Evolutionary conservation across 2,113 vertebrate genomes (phyloP).

Genomic region (Ovis aries): ARS-UI_Ramb_v3.0 NC_056054.1:121691501-121692000

Average conservation of each 20-base stretch:
- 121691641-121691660: background rate
- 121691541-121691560: background rate
- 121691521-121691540: background rate
- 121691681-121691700: background rate
- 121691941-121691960: no score
- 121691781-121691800: background rate
- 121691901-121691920: background rate
- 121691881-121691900: background rate
- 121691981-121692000: background rate
- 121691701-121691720: background rate
- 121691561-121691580: no score
- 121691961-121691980: background rate
- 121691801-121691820: background rate
- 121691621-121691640: background rate
- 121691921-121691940: background rate
- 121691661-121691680: background rate
- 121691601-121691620: fast-evolving
- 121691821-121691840: background rate
- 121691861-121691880: background rate
- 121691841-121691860: background rate
- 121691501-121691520: fast-evolving
- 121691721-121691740: background rate
- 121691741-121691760: background rate
- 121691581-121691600: background rate
- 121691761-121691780: background rate